These are phyloP conservation scores for Eretmochelys imbricata DNA, from an alignment of 2,113 vertebrate genomes.

Conservation along the genomic window DNA sequence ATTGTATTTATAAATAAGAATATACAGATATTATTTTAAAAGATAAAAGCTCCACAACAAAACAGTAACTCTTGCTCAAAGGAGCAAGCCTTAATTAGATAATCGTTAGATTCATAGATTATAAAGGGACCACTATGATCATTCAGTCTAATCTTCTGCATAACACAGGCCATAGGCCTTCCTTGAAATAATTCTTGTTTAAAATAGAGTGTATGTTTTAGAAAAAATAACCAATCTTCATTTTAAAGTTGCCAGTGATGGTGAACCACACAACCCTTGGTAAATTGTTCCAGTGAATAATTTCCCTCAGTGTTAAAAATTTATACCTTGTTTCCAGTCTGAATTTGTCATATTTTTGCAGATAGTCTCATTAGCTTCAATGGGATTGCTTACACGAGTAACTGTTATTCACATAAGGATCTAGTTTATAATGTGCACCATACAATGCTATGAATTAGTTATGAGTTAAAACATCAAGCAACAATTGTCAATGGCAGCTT, in stretches of 20 bases:
- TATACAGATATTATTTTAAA: rapidly evolving
- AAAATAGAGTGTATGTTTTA: background rate
- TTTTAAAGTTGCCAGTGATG: background rate
- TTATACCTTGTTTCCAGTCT: background rate
- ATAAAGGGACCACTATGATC: background rate
- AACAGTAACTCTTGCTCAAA: background rate
- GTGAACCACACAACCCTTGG: background rate
- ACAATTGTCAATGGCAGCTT: background rate
- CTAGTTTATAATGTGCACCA: background rate
- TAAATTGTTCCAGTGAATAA: background rate
- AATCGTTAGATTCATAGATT: background rate
- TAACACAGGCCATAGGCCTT: background rate
- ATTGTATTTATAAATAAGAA: background rate
- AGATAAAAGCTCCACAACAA: background rate
- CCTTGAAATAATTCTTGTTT: background rate
- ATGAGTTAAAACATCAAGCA: background rate
- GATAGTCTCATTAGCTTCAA: background rate
- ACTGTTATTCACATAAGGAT: background rate
- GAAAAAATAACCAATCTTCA: background rate
- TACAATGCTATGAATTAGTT: background rate
- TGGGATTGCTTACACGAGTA: background rate
- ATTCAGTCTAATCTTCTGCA: background rate
- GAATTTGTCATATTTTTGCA: background rate
- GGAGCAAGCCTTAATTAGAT: background rate
- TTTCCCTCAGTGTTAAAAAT: background rate